Evolutionary conservation across 2,888 invertebrate genomes (phyloP), one percentile per base, ranked within the genome.

Genomic region (Rhagophthalmus giganteus): DNA sequence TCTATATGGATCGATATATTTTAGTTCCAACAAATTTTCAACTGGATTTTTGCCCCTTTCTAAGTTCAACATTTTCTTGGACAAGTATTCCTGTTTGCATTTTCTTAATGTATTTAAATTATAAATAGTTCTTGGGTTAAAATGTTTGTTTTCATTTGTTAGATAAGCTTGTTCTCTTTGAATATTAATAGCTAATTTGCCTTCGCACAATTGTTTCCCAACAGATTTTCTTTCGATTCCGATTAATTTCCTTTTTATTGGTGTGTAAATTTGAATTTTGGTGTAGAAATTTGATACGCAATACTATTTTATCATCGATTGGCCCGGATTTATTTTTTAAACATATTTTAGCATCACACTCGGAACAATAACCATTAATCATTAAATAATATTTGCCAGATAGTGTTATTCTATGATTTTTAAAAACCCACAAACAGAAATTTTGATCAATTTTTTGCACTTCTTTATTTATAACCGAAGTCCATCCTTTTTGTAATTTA

Each of bases 1-100:
- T 9, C n/a, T n/a, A 10, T 27, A 27, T 27, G 27, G 27, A 9
- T 27, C 9, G n/a, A 10, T 27, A 10, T 27, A 27, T 27, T 27
- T 3, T 27, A n/a, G 8, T n/a, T n/a, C n/a, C n/a, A n/a, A n/a
- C n/a, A n/a, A n/a, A n/a, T n/a, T n/a, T n/a, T n/a, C n/a, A n/a
- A n/a, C n/a, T n/a, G n/a, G n/a, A n/a, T n/a, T n/a, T n/a, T n/a
- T n/a, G n/a, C n/a, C n/a, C n/a, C n/a, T n/a, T n/a, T n/a, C n/a
- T 2, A 27, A 27, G n/a, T 9, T 10, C 27, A 9, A 9, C n/a
- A n/a, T 9, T 27, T 27, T 27, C 10, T 27, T 27, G 10, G n/a
- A n/a, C 9, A n/a, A n/a, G 10, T 27, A 27, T 27, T 27, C 27
- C 10, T 27, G 27, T 27, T 27, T 27, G 27, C 27, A 27, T 27